phyloP scores from a whole-genome alignment of 1,140 invertebrate species.

The Drosophila quadrilineata region DNA sequence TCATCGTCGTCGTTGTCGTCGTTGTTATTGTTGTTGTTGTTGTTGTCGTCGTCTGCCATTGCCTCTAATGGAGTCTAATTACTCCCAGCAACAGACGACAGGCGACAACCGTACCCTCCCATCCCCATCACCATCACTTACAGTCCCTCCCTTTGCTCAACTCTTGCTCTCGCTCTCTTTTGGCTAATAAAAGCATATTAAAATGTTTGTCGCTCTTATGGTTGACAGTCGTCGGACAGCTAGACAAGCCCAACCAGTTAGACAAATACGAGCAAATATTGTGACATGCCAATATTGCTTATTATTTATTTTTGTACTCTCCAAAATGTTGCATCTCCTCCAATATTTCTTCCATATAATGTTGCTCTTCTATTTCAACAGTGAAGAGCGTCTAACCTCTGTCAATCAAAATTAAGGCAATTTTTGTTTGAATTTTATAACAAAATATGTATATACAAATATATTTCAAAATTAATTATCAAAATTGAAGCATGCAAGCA shows the following conservation, averaged over 20 bases:
- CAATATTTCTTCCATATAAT: too few relatives aligned
- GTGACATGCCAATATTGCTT: slow-evolving; percentile 41
- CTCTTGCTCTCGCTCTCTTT: too few relatives aligned
- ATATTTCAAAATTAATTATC: too few relatives aligned
- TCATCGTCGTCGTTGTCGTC: slow-evolving; percentile 22
- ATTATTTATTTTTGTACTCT: slow-evolving; percentile 55
- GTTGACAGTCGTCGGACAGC: slow-evolving; percentile 19
- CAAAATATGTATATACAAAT: too few relatives aligned
- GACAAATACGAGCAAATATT: slow-evolving; percentile 28
- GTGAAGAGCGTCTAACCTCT: too few relatives aligned
- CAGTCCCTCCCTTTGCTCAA: too few relatives aligned
- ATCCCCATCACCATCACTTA: too few relatives aligned
- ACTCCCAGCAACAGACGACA: slow-evolving; percentile 50
- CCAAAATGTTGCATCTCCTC: too few relatives aligned
- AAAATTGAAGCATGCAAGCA: too few relatives aligned
- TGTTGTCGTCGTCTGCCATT: slow-evolving; percentile 45
- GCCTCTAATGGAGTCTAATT: slow-evolving; percentile 73
- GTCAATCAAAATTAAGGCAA: too few relatives aligned
- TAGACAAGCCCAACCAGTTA: neutral
- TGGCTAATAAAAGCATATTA: slow-evolving; percentile 73
- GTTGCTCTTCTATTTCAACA: too few relatives aligned
- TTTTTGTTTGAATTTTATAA: too few relatives aligned
- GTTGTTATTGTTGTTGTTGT: slow-evolving; percentile 3
- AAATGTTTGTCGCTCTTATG: slow-evolving; percentile 42
- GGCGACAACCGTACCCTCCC: slow-evolving; percentile 27